A percentile compares a stretch with the other conserved stretches of the same genome.
Evolutionary conservation across 2,888 invertebrate species (phyloP).

Genomic region (Caenorhabditis sp.): DNA sequence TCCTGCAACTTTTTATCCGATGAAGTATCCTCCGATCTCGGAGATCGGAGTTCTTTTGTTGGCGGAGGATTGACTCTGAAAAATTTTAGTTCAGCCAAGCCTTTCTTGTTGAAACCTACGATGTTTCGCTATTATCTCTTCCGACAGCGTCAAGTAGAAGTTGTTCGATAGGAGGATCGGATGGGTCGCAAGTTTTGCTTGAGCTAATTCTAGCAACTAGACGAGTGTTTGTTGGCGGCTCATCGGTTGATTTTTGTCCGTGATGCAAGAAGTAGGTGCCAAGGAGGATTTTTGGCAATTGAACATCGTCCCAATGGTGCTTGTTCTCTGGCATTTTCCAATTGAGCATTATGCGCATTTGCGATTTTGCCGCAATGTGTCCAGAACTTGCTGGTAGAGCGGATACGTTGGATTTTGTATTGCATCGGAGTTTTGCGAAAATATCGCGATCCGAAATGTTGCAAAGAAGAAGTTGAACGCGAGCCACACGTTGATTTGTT

Average conservation of each 20-base stretch:
- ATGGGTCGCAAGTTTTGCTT: slow-evolving; percentile 45
- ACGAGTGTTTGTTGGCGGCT: slow-evolving; percentile 43
- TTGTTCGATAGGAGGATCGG: slow-evolving; percentile 58
- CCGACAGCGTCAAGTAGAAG: slow-evolving; percentile 58
- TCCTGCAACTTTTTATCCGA: not conserved
- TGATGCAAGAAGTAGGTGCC: slow-evolving; percentile 46
- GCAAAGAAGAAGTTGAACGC: slow-evolving; percentile 59
- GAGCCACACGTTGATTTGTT: slow-evolving; percentile 39
- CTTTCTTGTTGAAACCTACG: not conserved
- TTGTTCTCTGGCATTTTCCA: slow-evolving; percentile 49
- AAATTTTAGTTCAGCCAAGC: not conserved
- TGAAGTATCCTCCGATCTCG: not conserved
- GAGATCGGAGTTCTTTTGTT: not conserved
- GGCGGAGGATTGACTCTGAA: no score
- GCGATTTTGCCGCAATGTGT: slow-evolving; percentile 57
- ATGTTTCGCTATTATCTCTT: slow-evolving; percentile 12
- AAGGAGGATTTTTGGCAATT: slow-evolving; percentile 54
- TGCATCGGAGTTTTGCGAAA: slow-evolving; percentile 53
- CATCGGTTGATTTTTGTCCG: slow-evolving; percentile 34
- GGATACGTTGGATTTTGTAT: slow-evolving; percentile 48
- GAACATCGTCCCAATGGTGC: slow-evolving; percentile 48
- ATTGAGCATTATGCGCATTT: slow-evolving; percentile 55
- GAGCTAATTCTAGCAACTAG: slow-evolving; percentile 38
- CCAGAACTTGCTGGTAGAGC: slow-evolving; percentile 56
- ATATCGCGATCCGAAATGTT: slow-evolving; percentile 63